Base-by-base conservation (phyloP, 1,140 invertebrate genomes). In the Drosophila albomicans region DNA sequence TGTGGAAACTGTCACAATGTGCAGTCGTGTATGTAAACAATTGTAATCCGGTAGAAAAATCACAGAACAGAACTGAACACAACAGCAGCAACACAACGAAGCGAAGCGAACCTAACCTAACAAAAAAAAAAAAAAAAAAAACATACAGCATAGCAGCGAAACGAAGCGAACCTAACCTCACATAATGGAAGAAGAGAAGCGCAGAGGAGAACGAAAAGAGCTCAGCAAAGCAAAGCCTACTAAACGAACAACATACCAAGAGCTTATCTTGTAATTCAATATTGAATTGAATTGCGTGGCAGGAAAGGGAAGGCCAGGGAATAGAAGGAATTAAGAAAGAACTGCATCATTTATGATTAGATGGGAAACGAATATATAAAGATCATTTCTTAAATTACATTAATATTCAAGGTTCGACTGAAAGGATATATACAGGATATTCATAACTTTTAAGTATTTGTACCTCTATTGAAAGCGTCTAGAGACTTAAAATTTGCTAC, bases 31-130 rank as follows among this genome's bases (percentile, higher is more conserved):
- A 82, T 86, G 82, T 86, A 81, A 86, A 86, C 82, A 86, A 86
- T 86, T 86, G 82, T 86, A 86, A 86, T 81, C 82, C 82, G 82
- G 82, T 86, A 86, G 82, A 86, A 79, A 86, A 86, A 86, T 86
- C 82, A 86, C 82, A 86, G 58, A 56, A 52, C 61, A 11, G 41
- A 67, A 57, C 35, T 38, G 46, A 65, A 32, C 32, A 32, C 13
- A 41, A 13, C 38, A 32, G 16, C 20, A 30, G 41, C 11, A 38
- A 38, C 35, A 43, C 7, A 25, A 43, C 8, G 32, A 43, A 49
- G 20, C 15, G 20, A 43, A 57, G 35, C 51, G 48, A 43, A 43
- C 41, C 41, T 43, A 43, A 54, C 51, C 51, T 54, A 28, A 54
- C 51, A 54, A 15, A 54, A 13, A 2, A 25, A 1, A 57, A 52